Percentiles rank a stretch among this genome's conserved stretches.
Evolutionary conservation across 2,888 invertebrate species (phyloP).

Genomic region (Caenorhabditis sp.): DNA sequence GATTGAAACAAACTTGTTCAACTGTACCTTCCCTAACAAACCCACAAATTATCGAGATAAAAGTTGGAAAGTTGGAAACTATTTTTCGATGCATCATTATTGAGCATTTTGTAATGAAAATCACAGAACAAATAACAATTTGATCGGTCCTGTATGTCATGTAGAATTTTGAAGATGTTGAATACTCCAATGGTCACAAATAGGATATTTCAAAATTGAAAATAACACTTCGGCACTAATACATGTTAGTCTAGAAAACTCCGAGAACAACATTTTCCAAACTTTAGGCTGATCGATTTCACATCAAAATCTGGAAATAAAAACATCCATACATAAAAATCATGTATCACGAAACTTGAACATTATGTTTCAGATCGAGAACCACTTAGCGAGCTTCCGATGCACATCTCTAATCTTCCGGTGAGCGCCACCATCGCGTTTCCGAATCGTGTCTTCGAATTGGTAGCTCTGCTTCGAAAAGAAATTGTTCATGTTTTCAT

Average conservation of each 20-base stretch:
- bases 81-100: too few relatives aligned
- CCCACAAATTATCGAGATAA: too few relatives aligned
- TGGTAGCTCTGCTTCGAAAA: not conserved
- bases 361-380: slow-evolving; percentile 42
- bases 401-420: slow-evolving; percentile 43
- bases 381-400: slow-evolving; percentile 55
- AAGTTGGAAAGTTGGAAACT: too few relatives aligned
- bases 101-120: too few relatives aligned
- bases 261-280: not conserved
- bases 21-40: too few relatives aligned
- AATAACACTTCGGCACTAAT: too few relatives aligned
- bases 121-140: too few relatives aligned
- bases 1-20: too few relatives aligned
- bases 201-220: too few relatives aligned
- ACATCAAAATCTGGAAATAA: slow-evolving; percentile 27
- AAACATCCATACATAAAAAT: slow-evolving; percentile 1
- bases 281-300: slow-evolving; percentile 9
- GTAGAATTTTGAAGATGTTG: too few relatives aligned
- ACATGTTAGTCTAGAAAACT: not conserved
- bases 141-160: too few relatives aligned
- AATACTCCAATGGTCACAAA: too few relatives aligned
- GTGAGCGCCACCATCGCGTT: slow-evolving; percentile 35
- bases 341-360: slow-evolving; percentile 8
- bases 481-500: slow-evolving; percentile 6
- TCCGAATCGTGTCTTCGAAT: slow-evolving; percentile 60